Conservation (phyloP, 2,113 vertebrate species). For the Gobio gobio region DNA sequence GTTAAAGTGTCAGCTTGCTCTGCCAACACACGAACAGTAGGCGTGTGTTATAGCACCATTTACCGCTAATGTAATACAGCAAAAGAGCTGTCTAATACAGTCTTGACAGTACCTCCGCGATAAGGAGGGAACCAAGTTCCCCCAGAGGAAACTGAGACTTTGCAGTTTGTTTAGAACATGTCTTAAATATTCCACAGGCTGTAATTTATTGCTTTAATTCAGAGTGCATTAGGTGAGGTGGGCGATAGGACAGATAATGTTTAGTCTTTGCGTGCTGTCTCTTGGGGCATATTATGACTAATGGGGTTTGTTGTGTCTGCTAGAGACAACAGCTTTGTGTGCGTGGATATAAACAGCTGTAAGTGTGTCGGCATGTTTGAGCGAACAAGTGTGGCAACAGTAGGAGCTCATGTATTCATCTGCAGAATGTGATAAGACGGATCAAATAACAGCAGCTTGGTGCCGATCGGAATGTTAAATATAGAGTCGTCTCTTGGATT, state of each 20-base stretch:
- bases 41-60: constrained; percentile 19
- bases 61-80: constrained; percentile 48
- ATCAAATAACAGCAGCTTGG: constrained; percentile 15
- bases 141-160: background rate
- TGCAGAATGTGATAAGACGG: constrained; percentile 10
- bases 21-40: constrained; percentile 44
- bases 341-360: constrained; percentile 11
- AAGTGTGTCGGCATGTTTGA: background rate
- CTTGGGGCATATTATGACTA: constrained; percentile 75
- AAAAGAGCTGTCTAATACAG: constrained; percentile 24
- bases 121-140: constrained; percentile 44
- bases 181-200: constrained; percentile 69
- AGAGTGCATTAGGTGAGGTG: constrained; percentile 54
- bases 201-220: constrained; percentile 79
- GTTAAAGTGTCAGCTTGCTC: constrained; percentile 47
- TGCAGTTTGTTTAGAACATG: constrained; percentile 3
- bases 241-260: constrained; percentile 68
- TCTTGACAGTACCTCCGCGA: constrained; percentile 26
- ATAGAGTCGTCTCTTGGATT: background rate
- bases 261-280: constrained; percentile 72
- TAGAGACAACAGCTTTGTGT: constrained; percentile 64
- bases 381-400: background rate
- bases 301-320: constrained; percentile 73
- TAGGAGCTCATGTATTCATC: background rate
- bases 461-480: background rate